phyloP scores from a whole-genome alignment of 2,888 invertebrate species.

The Latrodectus elegans region DNA sequence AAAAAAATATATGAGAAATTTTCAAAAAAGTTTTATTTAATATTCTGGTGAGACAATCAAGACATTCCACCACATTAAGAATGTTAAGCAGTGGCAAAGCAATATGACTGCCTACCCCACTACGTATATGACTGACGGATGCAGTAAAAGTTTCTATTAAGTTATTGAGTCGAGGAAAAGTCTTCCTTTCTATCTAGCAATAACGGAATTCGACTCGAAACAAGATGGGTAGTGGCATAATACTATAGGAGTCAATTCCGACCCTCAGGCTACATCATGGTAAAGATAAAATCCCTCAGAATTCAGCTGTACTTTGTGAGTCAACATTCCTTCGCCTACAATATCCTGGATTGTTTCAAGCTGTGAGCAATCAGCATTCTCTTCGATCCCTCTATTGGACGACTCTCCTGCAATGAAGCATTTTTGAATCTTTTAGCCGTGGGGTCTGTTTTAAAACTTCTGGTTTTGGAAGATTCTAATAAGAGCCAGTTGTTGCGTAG shows the following conservation, averaged over 20 bases:
- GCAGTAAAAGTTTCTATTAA: conserved; percentile 2
- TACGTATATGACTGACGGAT: neutral
- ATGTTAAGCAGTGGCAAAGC: neutral
- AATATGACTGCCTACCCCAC: neutral
- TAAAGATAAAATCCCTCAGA: neutral
- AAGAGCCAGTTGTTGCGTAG: neutral
- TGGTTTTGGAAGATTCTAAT: neutral
- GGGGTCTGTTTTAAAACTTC: neutral
- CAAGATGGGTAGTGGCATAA: neutral
- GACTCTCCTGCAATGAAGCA: neutral
- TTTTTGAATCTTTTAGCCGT: neutral
- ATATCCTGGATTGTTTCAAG: neutral
- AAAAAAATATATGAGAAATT: no score
- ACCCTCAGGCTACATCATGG: neutral
- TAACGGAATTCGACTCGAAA: neutral
- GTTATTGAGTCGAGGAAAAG: neutral
- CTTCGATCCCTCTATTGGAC: neutral
- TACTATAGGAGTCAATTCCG: neutral
- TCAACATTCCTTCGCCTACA: neutral
- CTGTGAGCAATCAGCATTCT: neutral
- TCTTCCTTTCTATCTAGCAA: neutral
- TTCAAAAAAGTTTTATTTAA: no score
- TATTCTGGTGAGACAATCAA: no score
- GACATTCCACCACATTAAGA: no score
- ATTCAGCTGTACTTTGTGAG: neutral